Evolutionary conservation across 1,140 invertebrate species (phyloP), one percentile per base, ranked within the genome.

Genomic region (Pogonomyrmex californicus): DNA sequence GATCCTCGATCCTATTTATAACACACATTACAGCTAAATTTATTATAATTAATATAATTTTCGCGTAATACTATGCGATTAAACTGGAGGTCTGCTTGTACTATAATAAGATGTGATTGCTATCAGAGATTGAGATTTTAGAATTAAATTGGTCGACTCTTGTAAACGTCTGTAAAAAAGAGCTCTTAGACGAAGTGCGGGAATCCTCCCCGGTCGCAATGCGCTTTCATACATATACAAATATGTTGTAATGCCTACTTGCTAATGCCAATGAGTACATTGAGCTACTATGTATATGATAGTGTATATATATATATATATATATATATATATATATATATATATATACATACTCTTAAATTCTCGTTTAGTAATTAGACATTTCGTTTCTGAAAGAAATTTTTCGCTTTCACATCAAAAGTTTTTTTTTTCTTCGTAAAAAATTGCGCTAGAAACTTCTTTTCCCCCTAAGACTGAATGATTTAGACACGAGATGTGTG

Each of bases 271-370:
- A 54, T 60, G 83, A 87, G 85, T 93, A 92, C 56, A 89, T 81
- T 92, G 90, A 87, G 88, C 91, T 93, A 91, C 89, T 87, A 92
- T 68, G 49, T 68, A 85, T 93, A 91, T 87, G 82, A 66, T 86
- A 76, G 71, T 91, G 91, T 23, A 23, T 23, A 23, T 23, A 86
- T 86, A 70, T 92, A 90, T 87, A 86, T 23, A 23, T 23, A 86
- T 86, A 70, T 92, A 90, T 87, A 86, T 23, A 23, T 23, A 23
- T 23, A 86, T 86, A 70, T 92, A 90, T 87, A 86, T 23, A 23
- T 23, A 23, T 23, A 86, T 86, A 70, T 92, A 90, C 86, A 86
- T 71, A 63, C 91, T 89, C 76, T 87, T 85, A 88, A 71, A 86
- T 38, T 77, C 41, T 81, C 58, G 86, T 83, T 88, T 71, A 91